phyloP scores from a whole-genome alignment of 2,888 invertebrate species.

The Melanostoma scalare region DNA sequence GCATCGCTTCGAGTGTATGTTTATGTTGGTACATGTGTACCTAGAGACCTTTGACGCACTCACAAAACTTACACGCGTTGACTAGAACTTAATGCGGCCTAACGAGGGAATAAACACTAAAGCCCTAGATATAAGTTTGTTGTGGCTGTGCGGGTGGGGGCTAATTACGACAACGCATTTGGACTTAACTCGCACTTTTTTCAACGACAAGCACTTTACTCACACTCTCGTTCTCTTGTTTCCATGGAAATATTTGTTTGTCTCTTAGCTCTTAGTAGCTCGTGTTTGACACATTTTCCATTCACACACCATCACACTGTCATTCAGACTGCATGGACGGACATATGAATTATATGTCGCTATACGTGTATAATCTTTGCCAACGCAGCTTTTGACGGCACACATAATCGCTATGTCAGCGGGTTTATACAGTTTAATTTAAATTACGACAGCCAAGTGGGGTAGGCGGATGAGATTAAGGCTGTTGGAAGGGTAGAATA shows the following conservation, averaged over 20 bases:
- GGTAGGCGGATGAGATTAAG: constrained; percentile 2
- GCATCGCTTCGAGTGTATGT: constrained; percentile 10
- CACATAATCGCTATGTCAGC: constrained; percentile 63
- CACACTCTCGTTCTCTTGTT: constrained; percentile 9
- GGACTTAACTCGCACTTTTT: constrained; percentile 3
- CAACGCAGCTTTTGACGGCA: constrained; percentile 31
- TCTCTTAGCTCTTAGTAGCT: constrained; percentile 35
- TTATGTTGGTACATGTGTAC: neutral
- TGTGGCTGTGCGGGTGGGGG: constrained; percentile 12
- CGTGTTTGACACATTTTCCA: constrained; percentile 47
- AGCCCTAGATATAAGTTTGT: neutral
- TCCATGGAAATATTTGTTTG: constrained; percentile 58
- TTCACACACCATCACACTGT: neutral
- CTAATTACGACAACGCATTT: constrained; percentile 19
- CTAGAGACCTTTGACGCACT: constrained; percentile 48
- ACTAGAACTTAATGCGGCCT: constrained; percentile 36
- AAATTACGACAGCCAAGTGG: constrained; percentile 41
- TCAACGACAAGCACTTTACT: neutral
- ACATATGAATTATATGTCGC: constrained; percentile 21
- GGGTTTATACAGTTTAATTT: constrained; percentile 54
- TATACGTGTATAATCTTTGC: constrained; percentile 41
- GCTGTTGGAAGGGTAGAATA: neutral
- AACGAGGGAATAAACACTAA: constrained; percentile 35
- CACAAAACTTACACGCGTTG: constrained; percentile 59
- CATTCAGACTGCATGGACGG: neutral